phyloP scores from a whole-genome alignment of 2,113 vertebrate genomes.

The Chaetura pelagica region DNA sequence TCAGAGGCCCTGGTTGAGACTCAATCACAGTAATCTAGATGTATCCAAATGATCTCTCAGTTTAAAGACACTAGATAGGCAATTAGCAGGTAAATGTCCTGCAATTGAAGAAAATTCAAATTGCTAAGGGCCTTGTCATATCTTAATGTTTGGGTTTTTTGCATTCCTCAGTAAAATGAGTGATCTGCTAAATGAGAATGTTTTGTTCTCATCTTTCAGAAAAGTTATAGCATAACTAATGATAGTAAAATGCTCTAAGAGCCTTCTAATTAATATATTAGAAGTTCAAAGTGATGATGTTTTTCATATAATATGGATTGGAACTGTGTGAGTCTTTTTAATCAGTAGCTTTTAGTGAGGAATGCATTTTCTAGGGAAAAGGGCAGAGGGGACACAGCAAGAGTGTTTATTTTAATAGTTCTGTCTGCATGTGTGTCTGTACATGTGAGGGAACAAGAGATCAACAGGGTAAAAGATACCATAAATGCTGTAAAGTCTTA shows the following conservation, averaged over 20 bases:
- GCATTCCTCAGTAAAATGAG: not conserved
- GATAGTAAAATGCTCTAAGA: slow-evolving; percentile 16
- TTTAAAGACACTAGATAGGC: not conserved
- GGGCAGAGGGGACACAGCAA: not conserved
- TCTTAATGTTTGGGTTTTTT: not conserved
- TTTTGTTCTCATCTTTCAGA: not conserved
- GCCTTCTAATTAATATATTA: not conserved
- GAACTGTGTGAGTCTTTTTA: not conserved
- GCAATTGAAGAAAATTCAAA: not conserved
- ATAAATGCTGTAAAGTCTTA: slow-evolving; percentile 70
- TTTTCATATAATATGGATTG: not conserved
- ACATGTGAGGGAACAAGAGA: slow-evolving; percentile 25
- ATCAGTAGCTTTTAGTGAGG: not conserved
- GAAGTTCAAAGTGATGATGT: not conserved
- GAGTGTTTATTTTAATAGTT: slow-evolving; percentile 28
- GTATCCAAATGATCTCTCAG: not conserved
- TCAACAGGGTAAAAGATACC: slow-evolving; percentile 57
- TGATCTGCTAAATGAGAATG: not conserved
- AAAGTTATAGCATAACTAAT: slow-evolving; percentile 7
- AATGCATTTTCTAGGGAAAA: slow-evolving; percentile 8
- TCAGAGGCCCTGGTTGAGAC: not conserved
- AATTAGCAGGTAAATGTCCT: not conserved
- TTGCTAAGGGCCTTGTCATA: not conserved
- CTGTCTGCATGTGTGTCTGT: not conserved
- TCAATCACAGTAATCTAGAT: not conserved